Percentiles rank a stretch among this genome's conserved stretches.
Conservation (phyloP, 1,140 invertebrate species). For the Drosophila chauvacae region DNA sequence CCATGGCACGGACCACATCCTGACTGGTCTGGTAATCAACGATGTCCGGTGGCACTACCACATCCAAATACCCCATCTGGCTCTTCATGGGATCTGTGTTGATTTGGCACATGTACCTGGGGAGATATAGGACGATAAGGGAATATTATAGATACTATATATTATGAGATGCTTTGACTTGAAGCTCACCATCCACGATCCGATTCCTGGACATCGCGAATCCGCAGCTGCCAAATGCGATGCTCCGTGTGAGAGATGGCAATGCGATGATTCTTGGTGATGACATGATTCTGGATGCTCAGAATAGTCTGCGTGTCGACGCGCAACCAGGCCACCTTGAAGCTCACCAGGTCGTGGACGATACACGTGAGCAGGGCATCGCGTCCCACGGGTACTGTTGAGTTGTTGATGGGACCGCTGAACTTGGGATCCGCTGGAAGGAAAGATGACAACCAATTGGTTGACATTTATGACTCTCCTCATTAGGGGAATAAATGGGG, state of each 20-base stretch:
- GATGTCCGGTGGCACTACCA: slow-evolving; percentile 93
- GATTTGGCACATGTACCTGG: slow-evolving; percentile 91
- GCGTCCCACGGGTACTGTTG: slow-evolving; percentile 91
- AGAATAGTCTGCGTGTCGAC: slow-evolving; percentile 96
- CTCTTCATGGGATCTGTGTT: slow-evolving; percentile 97
- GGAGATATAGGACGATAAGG: background rate
- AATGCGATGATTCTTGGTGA: slow-evolving; percentile 94
- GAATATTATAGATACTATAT: background rate
- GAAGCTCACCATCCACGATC: slow-evolving; percentile 89
- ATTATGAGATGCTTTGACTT: too few relatives aligned
- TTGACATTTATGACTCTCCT: slow-evolving; percentile 62
- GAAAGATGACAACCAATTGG: slow-evolving; percentile 30
- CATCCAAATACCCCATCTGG: slow-evolving; percentile 93
- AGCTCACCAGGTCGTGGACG: slow-evolving; percentile 91
- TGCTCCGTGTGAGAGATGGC: slow-evolving; percentile 92
- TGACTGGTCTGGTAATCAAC: slow-evolving; percentile 90
- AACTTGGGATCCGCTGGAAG: slow-evolving; percentile 88
- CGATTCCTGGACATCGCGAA: slow-evolving; percentile 90
- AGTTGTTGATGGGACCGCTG: slow-evolving; percentile 91
- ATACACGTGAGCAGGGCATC: slow-evolving; percentile 92
- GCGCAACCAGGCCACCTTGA: slow-evolving; percentile 94
- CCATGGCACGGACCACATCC: slow-evolving; percentile 90
- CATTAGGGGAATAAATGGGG: slow-evolving; percentile 66
- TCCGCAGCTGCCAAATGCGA: slow-evolving; percentile 93
- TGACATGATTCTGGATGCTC: slow-evolving; percentile 94